Base-by-base conservation (phyloP, 2,797 vertebrate genomes). In the Euphonia xanthogaster region DNA sequence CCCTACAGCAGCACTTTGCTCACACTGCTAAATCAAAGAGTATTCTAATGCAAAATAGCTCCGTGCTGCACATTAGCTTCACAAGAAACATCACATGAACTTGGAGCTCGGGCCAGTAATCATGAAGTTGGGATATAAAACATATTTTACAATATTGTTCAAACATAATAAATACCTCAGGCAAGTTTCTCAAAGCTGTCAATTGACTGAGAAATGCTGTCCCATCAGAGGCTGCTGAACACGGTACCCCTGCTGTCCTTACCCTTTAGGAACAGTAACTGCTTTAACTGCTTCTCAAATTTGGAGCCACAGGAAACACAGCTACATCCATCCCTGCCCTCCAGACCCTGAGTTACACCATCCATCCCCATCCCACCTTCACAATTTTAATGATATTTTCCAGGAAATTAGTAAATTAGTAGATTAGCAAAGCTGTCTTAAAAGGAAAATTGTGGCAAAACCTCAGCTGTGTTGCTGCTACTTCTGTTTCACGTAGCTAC, bases 101-200 rank as follows among this genome's bases (percentile, higher is more conserved):
- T 75, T 44, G 58, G 48, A 90, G 55, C 31, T 91, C 23, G 10
- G 84, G 68, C 47, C 68, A 90, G 54, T 54, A 92, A 91, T 83
- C 73, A 72, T 9, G n/a, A 83, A 78, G 68, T 12, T 54, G 79
- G 47, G 76, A 92, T 95, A 83, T 62, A 54, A 97, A 96, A 86
- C 7, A 1, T 39, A 47, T 81, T 88, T 92, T 93, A 91, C 67
- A 91, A 58, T 94, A 84, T 70, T 92, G 79, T 78, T 96, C 75
- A 91, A 97, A 89, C 79, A 93, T 50, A 66, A 92, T 86, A 93
- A 95, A 77, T 71, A 92, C 78, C 72, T 93, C 82, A 80, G 85
- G 68, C 70, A 93, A 90, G 30, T 80, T 92, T 86, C 81, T 86
- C 40, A 70, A 66, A 84, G 66, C 78, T 93, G 85, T 40, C 79